A percentile compares a stretch with the other conserved stretches of the same genome.
Evolutionary conservation across 2,888 invertebrate genomes (phyloP).

Genomic region (Eurois occulta): DNA sequence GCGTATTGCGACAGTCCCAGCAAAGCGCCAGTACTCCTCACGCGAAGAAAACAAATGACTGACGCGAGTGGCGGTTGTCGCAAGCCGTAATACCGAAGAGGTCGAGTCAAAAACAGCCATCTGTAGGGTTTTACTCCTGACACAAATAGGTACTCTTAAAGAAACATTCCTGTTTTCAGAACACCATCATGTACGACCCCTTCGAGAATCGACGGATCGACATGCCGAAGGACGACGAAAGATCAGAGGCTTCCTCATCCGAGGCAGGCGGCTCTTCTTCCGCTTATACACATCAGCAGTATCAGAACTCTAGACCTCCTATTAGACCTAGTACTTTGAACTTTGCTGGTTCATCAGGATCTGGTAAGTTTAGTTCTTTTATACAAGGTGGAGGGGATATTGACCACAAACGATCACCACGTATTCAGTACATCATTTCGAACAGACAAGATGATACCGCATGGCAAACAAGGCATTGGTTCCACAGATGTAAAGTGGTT

Average conservation of each 20-base stretch:
- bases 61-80: background rate
- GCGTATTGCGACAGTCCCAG: too few species aligned
- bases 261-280: constrained; percentile 31
- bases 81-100: too few species aligned
- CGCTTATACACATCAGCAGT: constrained; percentile 13
- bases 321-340: constrained; percentile 31
- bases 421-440: too few species aligned
- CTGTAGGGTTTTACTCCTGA: background rate
- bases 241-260: constrained; percentile 39
- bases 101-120: too few species aligned
- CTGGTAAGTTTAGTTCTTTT: constrained; percentile 33
- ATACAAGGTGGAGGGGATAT: too few species aligned
- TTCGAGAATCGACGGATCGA: constrained; percentile 82
- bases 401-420: too few species aligned
- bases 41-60: background rate
- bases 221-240: constrained; percentile 59
- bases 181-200: constrained; percentile 85
- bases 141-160: background rate
- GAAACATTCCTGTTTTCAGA: constrained; percentile 65
- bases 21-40: too few species aligned
- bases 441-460: too few species aligned
- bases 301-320: background rate
- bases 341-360: constrained; percentile 12
- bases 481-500: too few species aligned
- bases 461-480: too few species aligned